Evolutionary conservation across 2,888 invertebrate species (phyloP).

Genomic region (Oscheius sp.): DNA sequence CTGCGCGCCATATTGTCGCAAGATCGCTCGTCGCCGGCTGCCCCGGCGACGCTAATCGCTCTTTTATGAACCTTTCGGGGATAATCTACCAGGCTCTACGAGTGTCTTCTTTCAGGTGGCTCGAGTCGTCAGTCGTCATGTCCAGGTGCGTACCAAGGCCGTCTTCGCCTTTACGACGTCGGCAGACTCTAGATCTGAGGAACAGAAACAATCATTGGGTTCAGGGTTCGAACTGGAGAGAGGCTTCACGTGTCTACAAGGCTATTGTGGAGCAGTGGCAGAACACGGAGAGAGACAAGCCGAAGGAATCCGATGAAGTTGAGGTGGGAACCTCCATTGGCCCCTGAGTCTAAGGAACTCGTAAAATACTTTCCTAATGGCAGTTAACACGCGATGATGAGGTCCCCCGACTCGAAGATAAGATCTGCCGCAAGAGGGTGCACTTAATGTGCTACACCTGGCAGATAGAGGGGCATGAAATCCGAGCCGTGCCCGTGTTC

Average conservation of each 20-base stretch:
- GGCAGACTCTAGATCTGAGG: background rate
- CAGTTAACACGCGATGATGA: conserved; percentile 20
- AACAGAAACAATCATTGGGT: background rate
- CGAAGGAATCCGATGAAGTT: background rate
- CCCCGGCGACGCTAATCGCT: conserved; percentile 27
- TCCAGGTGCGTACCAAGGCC: conserved; percentile 81
- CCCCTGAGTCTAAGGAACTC: background rate
- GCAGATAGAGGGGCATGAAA: conserved; percentile 29
- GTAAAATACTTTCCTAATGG: background rate
- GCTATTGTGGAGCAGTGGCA: conserved; percentile 81
- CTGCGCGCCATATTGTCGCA: conserved; percentile 39
- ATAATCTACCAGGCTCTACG: conserved; percentile 16
- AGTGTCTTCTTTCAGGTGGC: conserved; percentile 78
- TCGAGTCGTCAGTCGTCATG: conserved; percentile 90
- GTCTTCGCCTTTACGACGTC: background rate
- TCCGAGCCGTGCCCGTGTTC: conserved; percentile 32
- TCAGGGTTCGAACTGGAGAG: conserved; percentile 90
- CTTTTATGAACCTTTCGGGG: conserved; percentile 35
- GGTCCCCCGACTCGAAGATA: conserved; percentile 29
- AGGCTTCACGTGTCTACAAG: conserved; percentile 94
- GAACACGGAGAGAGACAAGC: conserved; percentile 40
- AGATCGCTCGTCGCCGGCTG: conserved; percentile 33
- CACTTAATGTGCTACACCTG: conserved; percentile 38
- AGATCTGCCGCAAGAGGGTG: conserved; percentile 28
- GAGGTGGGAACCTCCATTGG: background rate